Percentiles rank a stretch among this genome's conserved stretches.
Conservation (phyloP, 2,113 vertebrate species). For the Xyrauchen texanus region DNA sequence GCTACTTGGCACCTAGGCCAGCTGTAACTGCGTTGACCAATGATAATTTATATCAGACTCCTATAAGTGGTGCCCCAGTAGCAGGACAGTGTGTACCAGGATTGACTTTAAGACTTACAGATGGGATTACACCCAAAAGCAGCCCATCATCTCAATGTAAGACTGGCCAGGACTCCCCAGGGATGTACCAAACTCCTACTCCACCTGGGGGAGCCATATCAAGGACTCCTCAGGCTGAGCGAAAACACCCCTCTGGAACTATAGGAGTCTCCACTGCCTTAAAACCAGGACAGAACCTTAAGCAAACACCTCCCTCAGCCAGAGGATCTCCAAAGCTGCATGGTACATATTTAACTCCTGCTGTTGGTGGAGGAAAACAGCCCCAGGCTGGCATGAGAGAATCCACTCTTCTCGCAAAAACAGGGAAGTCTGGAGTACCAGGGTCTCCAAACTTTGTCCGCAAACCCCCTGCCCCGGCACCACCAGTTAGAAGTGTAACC, state of each 20-base stretch:
- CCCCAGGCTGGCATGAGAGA: constrained; percentile 62
- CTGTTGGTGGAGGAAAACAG: constrained; percentile 61
- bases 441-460: constrained; percentile 72
- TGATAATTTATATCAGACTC: constrained; percentile 78
- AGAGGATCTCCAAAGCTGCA: constrained; percentile 61
- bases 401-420: constrained; percentile 70
- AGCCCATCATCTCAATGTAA: constrained; percentile 39
- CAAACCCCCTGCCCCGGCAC: constrained; percentile 77
- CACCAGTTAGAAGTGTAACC: constrained; percentile 76
- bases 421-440: constrained; percentile 62
- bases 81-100: background rate
- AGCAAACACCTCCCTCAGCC: constrained; percentile 57
- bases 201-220: constrained; percentile 59
- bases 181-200: constrained; percentile 73
- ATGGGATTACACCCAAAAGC: constrained; percentile 11
- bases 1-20: constrained; percentile 75
- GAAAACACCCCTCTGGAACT: constrained; percentile 42
- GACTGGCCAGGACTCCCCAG: constrained; percentile 61
- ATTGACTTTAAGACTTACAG: constrained; percentile 30
- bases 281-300: constrained; percentile 53
- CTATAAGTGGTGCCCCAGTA: constrained; percentile 50
- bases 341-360: constrained; percentile 52
- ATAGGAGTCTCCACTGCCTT: constrained; percentile 27
- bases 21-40: constrained; percentile 63
- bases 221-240: constrained; percentile 60